phyloP scores from a whole-genome alignment of 2,797 vertebrate genomes.

The Zonotrichia albicollis region DNA sequence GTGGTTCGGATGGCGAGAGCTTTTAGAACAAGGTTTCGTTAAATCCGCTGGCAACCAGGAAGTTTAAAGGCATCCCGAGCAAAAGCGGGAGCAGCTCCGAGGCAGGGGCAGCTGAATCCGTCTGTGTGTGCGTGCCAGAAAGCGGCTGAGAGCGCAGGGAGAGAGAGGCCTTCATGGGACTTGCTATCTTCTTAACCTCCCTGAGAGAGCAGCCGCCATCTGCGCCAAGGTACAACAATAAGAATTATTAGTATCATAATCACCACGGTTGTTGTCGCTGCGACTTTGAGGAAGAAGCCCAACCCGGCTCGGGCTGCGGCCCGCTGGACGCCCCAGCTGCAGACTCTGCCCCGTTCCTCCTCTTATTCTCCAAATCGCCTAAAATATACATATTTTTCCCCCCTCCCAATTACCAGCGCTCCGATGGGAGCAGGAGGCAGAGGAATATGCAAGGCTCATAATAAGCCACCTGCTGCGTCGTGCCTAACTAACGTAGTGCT shows the following conservation, averaged over 20 bases:
- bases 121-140: not conserved
- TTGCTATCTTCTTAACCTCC: not conserved
- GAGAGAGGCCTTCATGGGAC: not conserved
- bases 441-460: not conserved
- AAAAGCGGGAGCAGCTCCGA: not conserved
- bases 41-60: not conserved
- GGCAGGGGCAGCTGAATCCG: not conserved
- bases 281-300: not conserved
- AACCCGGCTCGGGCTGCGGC: not conserved
- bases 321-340: not conserved
- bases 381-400: not conserved
- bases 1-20: not conserved
- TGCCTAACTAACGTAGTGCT: not conserved
- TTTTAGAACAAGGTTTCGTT: not conserved
- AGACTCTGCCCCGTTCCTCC: not conserved
- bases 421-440: not conserved
- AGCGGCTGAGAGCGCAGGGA: not conserved
- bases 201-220: not conserved
- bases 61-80: not conserved
- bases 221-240: not conserved
- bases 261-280: not conserved
- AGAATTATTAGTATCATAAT: not conserved
- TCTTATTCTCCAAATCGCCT: not conserved
- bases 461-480: conserved; percentile 41
- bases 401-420: not conserved